Percentiles rank a stretch among this genome's conserved stretches.
These are phyloP conservation scores for Masnerella sp. DNA, from an alignment of 2,888 invertebrate species.

Conservation along the genomic window DNA sequence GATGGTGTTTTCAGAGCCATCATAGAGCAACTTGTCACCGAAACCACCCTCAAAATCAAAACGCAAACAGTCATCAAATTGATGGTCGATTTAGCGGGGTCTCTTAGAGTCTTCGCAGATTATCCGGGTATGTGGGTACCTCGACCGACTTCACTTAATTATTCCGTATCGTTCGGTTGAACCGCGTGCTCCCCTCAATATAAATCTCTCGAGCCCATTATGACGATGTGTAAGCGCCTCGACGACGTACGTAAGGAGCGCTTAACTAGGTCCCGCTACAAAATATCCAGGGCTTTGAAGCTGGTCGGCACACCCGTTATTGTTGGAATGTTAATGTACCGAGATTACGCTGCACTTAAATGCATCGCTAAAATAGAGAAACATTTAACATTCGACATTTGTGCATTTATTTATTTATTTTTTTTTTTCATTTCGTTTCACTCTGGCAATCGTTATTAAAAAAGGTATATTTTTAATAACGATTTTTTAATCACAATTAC, in stretches of 20 bases:
- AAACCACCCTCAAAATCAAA: slow-evolving; percentile 13
- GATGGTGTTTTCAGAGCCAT: slow-evolving; percentile 1
- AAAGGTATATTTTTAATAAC: too few relatives aligned
- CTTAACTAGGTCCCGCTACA: neutral
- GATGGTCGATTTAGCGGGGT: slow-evolving; percentile 12
- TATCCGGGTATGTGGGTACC: slow-evolving; percentile 14
- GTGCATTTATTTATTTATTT: too few relatives aligned
- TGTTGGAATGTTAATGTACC: slow-evolving; percentile 21
- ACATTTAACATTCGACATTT: too few relatives aligned
- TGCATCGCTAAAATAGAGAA: too few relatives aligned
- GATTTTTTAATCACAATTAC: too few relatives aligned
- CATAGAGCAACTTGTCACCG: neutral
- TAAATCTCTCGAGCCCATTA: slow-evolving; percentile 20
- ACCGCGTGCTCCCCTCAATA: neutral
- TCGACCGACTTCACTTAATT: slow-evolving; percentile 30
- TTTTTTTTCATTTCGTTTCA: too few relatives aligned
- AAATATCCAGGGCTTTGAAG: slow-evolving; percentile 4
- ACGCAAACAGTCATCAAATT: slow-evolving; percentile 12
- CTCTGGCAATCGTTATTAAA: too few relatives aligned
- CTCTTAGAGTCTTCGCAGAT: slow-evolving; percentile 8
- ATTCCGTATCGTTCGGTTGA: slow-evolving; percentile 26
- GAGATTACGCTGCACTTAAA: slow-evolving; percentile 5
- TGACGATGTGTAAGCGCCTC: neutral
- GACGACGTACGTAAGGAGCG: neutral
- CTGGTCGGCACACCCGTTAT: neutral